Evolutionary conservation across 2,113 vertebrate species (phyloP).

Genomic region (Heloderma charlesbogerti): DNA sequence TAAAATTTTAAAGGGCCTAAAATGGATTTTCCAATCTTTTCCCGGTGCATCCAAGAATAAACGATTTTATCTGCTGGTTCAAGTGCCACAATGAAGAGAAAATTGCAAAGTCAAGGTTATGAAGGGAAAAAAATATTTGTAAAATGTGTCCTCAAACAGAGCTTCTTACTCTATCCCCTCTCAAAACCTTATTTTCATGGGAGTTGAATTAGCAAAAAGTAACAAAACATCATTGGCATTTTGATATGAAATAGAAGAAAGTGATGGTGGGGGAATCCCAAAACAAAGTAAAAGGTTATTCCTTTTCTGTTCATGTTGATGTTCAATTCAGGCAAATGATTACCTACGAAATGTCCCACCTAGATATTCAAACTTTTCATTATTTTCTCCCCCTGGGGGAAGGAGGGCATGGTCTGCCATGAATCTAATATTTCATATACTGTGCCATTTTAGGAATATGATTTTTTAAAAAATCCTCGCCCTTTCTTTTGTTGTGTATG

Average conservation of each 20-base stretch:
- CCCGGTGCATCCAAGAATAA: neutral
- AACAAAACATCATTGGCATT: neutral
- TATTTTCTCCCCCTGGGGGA: neutral
- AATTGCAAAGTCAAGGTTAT: slow-evolving; percentile 80
- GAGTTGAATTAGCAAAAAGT: slow-evolving; percentile 4
- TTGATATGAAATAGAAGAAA: neutral
- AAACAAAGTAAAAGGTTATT: neutral
- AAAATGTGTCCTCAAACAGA: slow-evolving; percentile 44
- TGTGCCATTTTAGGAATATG: neutral
- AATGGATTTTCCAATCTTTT: neutral
- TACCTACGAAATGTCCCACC: neutral
- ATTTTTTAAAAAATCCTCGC: neutral
- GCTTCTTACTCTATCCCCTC: neutral
- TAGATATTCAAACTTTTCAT: fast-evolving
- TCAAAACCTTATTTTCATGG: slow-evolving; percentile 40
- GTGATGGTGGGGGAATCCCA: neutral
- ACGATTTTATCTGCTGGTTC: slow-evolving; percentile 3
- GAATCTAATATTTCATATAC: fast-evolving
- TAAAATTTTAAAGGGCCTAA: neutral
- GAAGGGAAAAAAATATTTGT: slow-evolving; percentile 46
- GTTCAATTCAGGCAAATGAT: neutral
- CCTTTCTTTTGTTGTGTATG: neutral
- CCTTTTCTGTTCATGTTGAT: neutral
- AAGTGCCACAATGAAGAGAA: neutral
- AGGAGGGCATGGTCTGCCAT: fast-evolving